Evolutionary conservation across 1,140 invertebrate genomes (phyloP).

Genomic region (Metopolophium dirhodum): DNA sequence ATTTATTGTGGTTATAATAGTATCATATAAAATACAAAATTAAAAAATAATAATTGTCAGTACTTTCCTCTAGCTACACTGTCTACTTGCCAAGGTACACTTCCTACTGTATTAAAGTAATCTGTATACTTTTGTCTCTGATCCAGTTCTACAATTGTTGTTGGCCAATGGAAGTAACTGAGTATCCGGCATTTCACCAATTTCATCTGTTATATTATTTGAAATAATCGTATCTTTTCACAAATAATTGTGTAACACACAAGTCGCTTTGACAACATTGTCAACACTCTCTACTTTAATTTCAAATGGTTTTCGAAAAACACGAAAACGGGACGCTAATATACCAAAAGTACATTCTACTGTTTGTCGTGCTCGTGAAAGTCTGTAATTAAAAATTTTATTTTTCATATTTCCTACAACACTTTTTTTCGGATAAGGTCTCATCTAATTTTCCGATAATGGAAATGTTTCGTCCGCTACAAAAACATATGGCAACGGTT

Average conservation of each 20-base stretch:
- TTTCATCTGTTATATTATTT: slow-evolving; percentile 8
- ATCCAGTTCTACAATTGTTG: slow-evolving; percentile 12
- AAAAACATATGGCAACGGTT: slow-evolving; percentile 60
- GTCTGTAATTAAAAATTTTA: slow-evolving; percentile 63
- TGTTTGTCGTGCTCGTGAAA: slow-evolving; percentile 63
- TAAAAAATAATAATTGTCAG: not conserved
- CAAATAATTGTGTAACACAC: slow-evolving; percentile 22
- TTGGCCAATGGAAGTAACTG: not conserved
- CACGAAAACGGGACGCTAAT: slow-evolving; percentile 63
- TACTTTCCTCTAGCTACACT: slow-evolving; percentile 9
- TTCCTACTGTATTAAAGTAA: not conserved
- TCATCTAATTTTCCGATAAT: slow-evolving; percentile 63
- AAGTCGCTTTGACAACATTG: not conserved
- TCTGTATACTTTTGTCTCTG: slow-evolving; percentile 20
- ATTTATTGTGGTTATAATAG: not conserved
- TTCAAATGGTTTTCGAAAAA: slow-evolving; percentile 61
- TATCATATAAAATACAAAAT: not conserved
- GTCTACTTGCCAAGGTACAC: slow-evolving; percentile 1
- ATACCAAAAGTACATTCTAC: slow-evolving; percentile 68
- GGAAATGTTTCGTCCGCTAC: slow-evolving; percentile 66
- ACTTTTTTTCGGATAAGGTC: slow-evolving; percentile 64
- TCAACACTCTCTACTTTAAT: not conserved
- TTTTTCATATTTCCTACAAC: slow-evolving; percentile 62
- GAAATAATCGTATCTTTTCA: not conserved
- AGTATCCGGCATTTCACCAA: not conserved